Percentiles rank a stretch among this genome's conserved stretches.
Conservation (phyloP, 2,113 vertebrate genomes). For the Cervus canadensis region DNA sequence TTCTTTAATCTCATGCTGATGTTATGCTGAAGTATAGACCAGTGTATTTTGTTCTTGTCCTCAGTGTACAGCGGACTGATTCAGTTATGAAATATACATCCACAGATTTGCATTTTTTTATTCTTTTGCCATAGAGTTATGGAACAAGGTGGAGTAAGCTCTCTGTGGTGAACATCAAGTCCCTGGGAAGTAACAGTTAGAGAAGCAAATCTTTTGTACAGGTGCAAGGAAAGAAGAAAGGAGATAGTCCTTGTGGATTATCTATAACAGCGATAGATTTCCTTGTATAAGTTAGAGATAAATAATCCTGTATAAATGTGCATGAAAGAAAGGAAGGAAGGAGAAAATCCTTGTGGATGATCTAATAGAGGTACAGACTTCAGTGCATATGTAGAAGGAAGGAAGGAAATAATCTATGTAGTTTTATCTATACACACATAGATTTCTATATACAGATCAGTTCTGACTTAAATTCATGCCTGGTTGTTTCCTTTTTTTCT, state of each 20-base stretch:
- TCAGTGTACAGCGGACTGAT: neutral
- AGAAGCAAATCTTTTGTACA: neutral
- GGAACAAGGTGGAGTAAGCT: neutral
- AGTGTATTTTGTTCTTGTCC: neutral
- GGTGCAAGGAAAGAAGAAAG: neutral
- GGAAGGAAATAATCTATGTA: neutral
- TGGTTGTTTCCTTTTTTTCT: neutral
- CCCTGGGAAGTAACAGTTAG: neutral
- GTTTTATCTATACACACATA: neutral
- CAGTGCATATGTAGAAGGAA: neutral
- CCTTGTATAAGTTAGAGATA: neutral
- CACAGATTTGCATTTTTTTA: neutral
- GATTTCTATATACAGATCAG: neutral
- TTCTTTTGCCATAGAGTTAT: neutral
- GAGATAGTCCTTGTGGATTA: neutral
- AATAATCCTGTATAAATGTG: neutral
- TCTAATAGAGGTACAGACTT: neutral
- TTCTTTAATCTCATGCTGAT: neutral
- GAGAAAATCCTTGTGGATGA: neutral
- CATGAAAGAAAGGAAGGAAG: accelerated
- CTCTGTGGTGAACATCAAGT: neutral
- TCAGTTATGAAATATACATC: neutral
- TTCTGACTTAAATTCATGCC: neutral
- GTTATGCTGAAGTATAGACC: neutral
- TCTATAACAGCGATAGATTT: neutral